Percentiles rank a stretch among this genome's conserved stretches.
Conservation (phyloP, 1,140 invertebrate genomes). For the Drosophila novamexicana region DNA sequence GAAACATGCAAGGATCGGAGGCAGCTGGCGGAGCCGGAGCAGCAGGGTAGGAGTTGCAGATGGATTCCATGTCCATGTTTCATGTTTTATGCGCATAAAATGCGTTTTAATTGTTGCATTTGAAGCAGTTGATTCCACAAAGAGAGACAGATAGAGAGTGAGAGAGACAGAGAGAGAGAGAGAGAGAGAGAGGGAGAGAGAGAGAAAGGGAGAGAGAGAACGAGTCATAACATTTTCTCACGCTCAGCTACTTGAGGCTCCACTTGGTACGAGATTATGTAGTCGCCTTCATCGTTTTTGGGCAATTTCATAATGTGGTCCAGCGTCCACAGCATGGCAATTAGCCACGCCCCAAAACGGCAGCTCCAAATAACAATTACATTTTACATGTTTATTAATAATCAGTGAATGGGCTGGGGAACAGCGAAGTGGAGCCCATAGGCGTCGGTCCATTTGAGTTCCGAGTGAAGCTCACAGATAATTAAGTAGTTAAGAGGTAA, state of each 20-base stretch:
- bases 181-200: neutral
- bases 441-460: slow-evolving; percentile 16
- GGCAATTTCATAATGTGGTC: slow-evolving; percentile 40
- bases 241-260: slow-evolving; percentile 19
- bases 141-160: neutral
- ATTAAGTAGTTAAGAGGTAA: slow-evolving; percentile 50
- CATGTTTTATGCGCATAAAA: slow-evolving; percentile 60
- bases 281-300: slow-evolving; percentile 37
- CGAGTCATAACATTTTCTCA: slow-evolving; percentile 41
- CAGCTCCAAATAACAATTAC: slow-evolving; percentile 58
- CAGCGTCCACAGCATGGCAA: slow-evolving; percentile 39
- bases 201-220: too few relatives aligned
- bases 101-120: slow-evolving; percentile 59
- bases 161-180: neutral
- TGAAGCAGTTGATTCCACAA: slow-evolving; percentile 12
- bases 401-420: slow-evolving; percentile 3
- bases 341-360: slow-evolving; percentile 52
- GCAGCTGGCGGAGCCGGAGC: neutral
- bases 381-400: slow-evolving; percentile 61
- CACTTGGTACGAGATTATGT: slow-evolving; percentile 24
- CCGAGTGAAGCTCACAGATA: slow-evolving; percentile 25
- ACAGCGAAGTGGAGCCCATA: neutral
- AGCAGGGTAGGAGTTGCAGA: neutral
- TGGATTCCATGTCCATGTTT: slow-evolving; percentile 50
- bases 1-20: slow-evolving; percentile 48